A percentile compares a stretch with the other conserved stretches of the same genome.
Evolutionary conservation across 2,113 vertebrate genomes (phyloP).

Genomic region (Collichthys lucidus): DNA sequence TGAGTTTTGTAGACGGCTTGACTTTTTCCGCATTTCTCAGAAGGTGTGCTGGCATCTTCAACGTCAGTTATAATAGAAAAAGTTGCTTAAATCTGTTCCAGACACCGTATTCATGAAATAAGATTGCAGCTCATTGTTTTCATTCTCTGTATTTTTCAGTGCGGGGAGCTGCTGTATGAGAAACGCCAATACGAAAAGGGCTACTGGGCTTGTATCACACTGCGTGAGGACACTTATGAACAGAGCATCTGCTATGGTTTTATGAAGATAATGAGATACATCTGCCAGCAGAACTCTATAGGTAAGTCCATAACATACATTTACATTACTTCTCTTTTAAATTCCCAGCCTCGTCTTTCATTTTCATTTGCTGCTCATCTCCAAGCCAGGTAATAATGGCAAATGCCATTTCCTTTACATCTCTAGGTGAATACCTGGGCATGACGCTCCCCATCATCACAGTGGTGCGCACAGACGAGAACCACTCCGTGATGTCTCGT

Average conservation of each 20-base stretch:
- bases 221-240: slow-evolving; percentile 88
- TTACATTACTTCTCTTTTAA: neutral
- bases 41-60: neutral
- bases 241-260: slow-evolving; percentile 94
- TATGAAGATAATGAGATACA: slow-evolving; percentile 94
- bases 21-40: neutral
- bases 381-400: neutral
- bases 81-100: neutral
- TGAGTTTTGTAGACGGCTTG: neutral
- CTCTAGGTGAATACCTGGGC: slow-evolving; percentile 85
- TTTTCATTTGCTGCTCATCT: neutral
- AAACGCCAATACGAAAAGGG: slow-evolving; percentile 89
- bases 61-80: neutral
- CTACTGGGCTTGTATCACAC: slow-evolving; percentile 90
- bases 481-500: slow-evolving; percentile 70
- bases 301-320: slow-evolving; percentile 74
- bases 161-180: slow-evolving; percentile 88
- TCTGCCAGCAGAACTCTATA: slow-evolving; percentile 90
- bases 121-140: neutral
- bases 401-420: neutral
- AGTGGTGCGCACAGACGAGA: slow-evolving; percentile 85
- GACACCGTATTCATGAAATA: neutral
- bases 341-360: neutral
- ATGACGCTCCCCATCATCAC: slow-evolving; percentile 91
- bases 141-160: slow-evolving; percentile 73